Evolutionary conservation across 2,113 vertebrate genomes (phyloP), one percentile per base, ranked within the genome.

Genomic region (Larimichthys polyactis): DNA sequence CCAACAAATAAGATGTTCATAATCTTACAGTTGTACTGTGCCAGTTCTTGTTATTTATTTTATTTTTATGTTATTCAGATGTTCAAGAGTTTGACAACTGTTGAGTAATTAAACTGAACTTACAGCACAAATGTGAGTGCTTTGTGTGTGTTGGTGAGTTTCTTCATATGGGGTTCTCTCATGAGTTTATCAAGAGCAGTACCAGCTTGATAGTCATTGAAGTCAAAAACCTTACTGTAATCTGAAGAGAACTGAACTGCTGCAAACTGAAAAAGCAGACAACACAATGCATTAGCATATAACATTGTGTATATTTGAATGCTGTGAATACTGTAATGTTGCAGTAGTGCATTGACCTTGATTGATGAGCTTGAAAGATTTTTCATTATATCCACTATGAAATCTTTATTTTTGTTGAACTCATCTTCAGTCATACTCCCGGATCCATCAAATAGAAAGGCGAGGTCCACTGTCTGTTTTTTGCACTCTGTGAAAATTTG

Each of bases 381-480:
- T 1, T 17, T 68, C 91, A 97, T 96, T 40, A 96, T 94, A 0
- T 93, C 80, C 57, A 3, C 8, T 64, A 97, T 97, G 84, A 97
- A 97, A 0, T 83, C 11, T 91, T 96, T 90, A 70, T 95, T 96
- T 63, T 86, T 75, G 0, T 79, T 0, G 77, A 97, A 97, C 2
- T 97, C 94, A 0, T 0, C 0, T 5, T 0, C 0, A 0, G 4
- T 69, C 93, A 97, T 87, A 86, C 96, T 96, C 5, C 0, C 0
- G 0, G 96, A 97, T 10, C 96, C 96, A 10, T 97, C 96, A 16
- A 97, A 96, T 4, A 97, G 91, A 90, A 97, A 97, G 0, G 96
- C 95, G 2, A 97, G 92, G 71, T 97, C 94, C 8, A 96, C 95
- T 0, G 87, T 89, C 72, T 94, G 91, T 83, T 96, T 95, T 17